Evolutionary conservation across 2,797 vertebrate genomes (phyloP).

Genomic region (Chelidonichthys spinosus): DNA sequence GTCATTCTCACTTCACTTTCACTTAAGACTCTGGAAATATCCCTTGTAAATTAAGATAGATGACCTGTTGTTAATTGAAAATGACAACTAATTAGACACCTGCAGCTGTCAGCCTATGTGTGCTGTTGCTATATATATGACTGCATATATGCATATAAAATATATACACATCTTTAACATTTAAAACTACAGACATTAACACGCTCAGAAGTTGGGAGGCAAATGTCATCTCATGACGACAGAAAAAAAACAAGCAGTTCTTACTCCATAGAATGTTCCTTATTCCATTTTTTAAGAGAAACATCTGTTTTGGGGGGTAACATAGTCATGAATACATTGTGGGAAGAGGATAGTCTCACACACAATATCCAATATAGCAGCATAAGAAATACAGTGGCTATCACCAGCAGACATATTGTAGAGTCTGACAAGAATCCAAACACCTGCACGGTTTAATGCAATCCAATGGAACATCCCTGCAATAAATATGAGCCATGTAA

Average conservation of each 20-base stretch:
- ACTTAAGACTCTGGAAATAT: background rate
- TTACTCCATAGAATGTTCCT: conserved; percentile 23
- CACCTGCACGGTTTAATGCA: conserved; percentile 27
- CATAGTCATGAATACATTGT: conserved; percentile 54
- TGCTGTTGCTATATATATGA: conserved; percentile 11
- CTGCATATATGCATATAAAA: too few relatives aligned
- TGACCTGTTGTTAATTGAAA: conserved; percentile 21
- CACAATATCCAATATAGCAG: conserved; percentile 43
- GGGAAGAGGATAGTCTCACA: conserved; percentile 10
- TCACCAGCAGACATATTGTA: conserved; percentile 38
- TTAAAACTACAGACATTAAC: conserved; percentile 62
- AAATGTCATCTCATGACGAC: conserved; percentile 45
- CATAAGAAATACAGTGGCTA: conserved; percentile 48
- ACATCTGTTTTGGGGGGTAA: conserved; percentile 35
- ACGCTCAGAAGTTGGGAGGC: conserved; percentile 40
- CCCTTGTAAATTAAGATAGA: background rate
- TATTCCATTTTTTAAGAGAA: conserved; percentile 39
- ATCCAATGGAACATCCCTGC: conserved; percentile 26
- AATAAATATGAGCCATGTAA: conserved; percentile 24
- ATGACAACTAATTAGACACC: conserved; percentile 39
- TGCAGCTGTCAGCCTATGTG: conserved; percentile 32
- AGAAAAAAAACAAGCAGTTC: conserved; percentile 38
- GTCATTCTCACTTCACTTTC: background rate
- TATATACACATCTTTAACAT: conserved; percentile 29
- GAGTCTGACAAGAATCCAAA: conserved; percentile 32